Conservation (phyloP, 2,113 vertebrate species). For the Gymnarchus niloticus region DNA sequence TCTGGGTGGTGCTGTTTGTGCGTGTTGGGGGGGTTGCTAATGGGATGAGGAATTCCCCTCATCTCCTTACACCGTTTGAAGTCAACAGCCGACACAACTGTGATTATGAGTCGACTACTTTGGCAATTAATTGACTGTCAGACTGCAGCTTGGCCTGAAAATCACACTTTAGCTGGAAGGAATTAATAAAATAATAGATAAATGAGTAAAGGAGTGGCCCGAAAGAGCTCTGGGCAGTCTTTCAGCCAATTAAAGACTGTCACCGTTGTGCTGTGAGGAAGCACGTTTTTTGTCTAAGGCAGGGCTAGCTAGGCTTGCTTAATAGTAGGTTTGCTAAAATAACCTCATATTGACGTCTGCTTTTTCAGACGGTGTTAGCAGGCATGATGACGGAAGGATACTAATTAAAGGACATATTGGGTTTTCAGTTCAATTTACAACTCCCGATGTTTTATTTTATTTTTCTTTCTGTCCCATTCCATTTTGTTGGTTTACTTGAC, state of each 20-base stretch:
- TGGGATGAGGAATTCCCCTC: neutral
- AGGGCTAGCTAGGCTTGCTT: neutral
- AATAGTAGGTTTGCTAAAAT: slow-evolving; percentile 5
- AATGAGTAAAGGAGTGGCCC: slow-evolving; percentile 23
- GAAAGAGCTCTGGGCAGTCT: slow-evolving; percentile 31
- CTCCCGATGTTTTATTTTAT: neutral
- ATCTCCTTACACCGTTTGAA: neutral
- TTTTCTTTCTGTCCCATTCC: neutral
- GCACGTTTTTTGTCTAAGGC: neutral
- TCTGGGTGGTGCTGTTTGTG: neutral
- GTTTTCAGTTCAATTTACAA: neutral
- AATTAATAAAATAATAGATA: slow-evolving; percentile 25
- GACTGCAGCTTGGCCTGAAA: slow-evolving; percentile 22
- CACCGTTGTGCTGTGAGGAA: slow-evolving; percentile 11
- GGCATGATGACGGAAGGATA: slow-evolving; percentile 1
- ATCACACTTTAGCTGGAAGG: slow-evolving; percentile 17
- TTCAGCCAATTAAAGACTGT: slow-evolving; percentile 35
- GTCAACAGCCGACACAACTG: slow-evolving; percentile 19
- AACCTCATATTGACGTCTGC: slow-evolving; percentile 19
- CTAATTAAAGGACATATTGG: neutral
- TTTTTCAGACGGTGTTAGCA: neutral
- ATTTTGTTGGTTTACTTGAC: neutral
- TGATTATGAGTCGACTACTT: slow-evolving; percentile 20
- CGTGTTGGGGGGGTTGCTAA: neutral
- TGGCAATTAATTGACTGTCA: slow-evolving; percentile 33